Evolutionary conservation across 2,113 vertebrate genomes (phyloP), one percentile per base, ranked within the genome.

Genomic region (Neolamprologus sp.): DNA sequence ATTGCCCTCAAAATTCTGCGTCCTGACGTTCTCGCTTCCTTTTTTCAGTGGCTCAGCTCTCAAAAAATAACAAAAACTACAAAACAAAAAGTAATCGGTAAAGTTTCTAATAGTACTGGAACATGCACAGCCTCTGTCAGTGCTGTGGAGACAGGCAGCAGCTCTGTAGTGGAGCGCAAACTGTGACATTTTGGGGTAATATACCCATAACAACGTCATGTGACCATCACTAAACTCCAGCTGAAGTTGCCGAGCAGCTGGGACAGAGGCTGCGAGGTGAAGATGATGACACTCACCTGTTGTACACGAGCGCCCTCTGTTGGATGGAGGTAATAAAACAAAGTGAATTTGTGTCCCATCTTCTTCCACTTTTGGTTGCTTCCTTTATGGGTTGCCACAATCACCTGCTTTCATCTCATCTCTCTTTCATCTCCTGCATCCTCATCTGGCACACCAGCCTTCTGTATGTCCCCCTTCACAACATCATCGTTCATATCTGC

Each of bases 181-280:
- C 81, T 2, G 33, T 23, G 17, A 89, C 87, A 85, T 92, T 92
- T 58, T 55, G 87, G 47, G 79, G 19, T 87, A 89, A 91, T 91
- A 95, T 90, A 91, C 75, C 68, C 83, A 82, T 85, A 91, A 89
- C 91, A 94, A 65, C 49, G 85, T 92, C 94, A 94, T 13, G 93
- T 95, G 94, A 91, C 90, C 85, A 57, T 87, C 83, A 88, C 84
- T 7, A 53, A 81, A 21, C 80, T 84, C 78, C 86, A 87, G 90
- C 87, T 91, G 87, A 35, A 40, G 88, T 80, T 78, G 89, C 37
- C 12, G 54, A 63, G 33, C 88, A 51, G 82, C 88, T 73, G 86
- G 6, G 17, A 60, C 17, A 16, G 45, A 6, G 28, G 31, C 19
- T 0, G n/a, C 10, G 9, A 60, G 80, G 51, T 42, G 10, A 47